These are phyloP conservation scores for Cisticola juncidis DNA, from an alignment of 2,113 vertebrate genomes.

Conservation along the genomic window DNA sequence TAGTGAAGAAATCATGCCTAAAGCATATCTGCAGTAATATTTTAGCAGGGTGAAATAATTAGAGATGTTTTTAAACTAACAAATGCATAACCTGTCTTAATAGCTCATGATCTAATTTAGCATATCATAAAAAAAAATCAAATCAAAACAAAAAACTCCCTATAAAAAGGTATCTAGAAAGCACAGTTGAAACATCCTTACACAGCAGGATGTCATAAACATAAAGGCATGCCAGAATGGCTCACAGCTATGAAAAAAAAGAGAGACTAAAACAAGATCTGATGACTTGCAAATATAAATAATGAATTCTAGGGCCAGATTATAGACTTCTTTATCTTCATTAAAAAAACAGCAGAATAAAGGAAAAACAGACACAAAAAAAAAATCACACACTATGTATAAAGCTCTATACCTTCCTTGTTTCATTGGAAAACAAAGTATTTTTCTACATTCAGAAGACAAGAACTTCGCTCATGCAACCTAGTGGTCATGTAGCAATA, in stretches of 20 bases:
- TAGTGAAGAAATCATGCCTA: constrained; percentile 61
- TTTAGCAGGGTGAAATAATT: constrained; percentile 64
- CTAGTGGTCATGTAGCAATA: background rate
- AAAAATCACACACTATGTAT: background rate
- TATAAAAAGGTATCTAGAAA: constrained; percentile 68
- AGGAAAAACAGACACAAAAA: background rate
- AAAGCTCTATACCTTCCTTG: background rate
- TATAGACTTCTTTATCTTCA: constrained; percentile 44
- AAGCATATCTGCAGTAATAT: constrained; percentile 60
- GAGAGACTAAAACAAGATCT: constrained; percentile 49
- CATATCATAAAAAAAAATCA: background rate
- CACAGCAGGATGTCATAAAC: constrained; percentile 72
- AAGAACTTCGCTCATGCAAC: background rate
- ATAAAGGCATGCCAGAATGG: constrained; percentile 63
- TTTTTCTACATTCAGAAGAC: background rate
- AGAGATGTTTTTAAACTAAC: constrained; percentile 67
- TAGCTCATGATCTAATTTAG: constrained; percentile 68
- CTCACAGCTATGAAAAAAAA: constrained; percentile 42
- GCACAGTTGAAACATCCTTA: constrained; percentile 58
- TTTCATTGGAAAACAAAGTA: background rate
- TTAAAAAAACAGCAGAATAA: constrained; percentile 1
- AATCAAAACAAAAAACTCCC: background rate
- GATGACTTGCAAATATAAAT: constrained; percentile 63
- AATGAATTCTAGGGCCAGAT: constrained; percentile 58
- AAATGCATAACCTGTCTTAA: constrained; percentile 65